A percentile compares a stretch with the other conserved stretches of the same genome.
Conservation (phyloP, 2,113 vertebrate species). For the Chloropsis hardwickii region DNA sequence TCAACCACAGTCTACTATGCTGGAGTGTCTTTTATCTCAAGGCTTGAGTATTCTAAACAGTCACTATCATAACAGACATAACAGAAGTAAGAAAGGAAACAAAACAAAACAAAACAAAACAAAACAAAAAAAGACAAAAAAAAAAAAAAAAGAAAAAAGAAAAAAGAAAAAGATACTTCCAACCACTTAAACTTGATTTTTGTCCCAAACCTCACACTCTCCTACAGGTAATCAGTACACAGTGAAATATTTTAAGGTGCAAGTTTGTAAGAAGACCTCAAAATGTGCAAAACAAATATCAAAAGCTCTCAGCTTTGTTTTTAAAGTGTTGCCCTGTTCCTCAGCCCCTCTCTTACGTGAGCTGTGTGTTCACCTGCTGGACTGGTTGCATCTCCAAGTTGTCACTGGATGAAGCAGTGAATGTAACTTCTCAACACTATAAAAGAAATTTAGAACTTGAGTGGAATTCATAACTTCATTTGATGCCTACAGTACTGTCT, state of each 20-base stretch:
- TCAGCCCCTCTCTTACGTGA: neutral
- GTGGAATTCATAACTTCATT: slow-evolving; percentile 18
- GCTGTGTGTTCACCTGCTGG: neutral
- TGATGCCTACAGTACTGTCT: neutral
- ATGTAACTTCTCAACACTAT: neutral
- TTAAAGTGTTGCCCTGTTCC: neutral
- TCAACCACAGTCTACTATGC: neutral
- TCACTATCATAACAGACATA: neutral
- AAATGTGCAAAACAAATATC: neutral
- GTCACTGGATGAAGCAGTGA: neutral
- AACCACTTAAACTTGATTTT: neutral
- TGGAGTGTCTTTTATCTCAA: neutral
- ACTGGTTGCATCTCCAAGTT: neutral
- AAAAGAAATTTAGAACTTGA: neutral
- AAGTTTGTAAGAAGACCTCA: neutral
- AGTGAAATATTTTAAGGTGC: neutral
- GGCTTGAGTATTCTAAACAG: neutral
- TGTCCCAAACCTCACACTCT: neutral
- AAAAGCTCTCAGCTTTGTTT: neutral
- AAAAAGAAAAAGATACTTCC: neutral
- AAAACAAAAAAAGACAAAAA: neutral
- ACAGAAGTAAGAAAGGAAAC: neutral
- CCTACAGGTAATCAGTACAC: neutral
- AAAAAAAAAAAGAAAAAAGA: too few relatives aligned
- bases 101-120: neutral